Conservation (phyloP, 2,797 vertebrate species). For the Balearica regulorum region DNA sequence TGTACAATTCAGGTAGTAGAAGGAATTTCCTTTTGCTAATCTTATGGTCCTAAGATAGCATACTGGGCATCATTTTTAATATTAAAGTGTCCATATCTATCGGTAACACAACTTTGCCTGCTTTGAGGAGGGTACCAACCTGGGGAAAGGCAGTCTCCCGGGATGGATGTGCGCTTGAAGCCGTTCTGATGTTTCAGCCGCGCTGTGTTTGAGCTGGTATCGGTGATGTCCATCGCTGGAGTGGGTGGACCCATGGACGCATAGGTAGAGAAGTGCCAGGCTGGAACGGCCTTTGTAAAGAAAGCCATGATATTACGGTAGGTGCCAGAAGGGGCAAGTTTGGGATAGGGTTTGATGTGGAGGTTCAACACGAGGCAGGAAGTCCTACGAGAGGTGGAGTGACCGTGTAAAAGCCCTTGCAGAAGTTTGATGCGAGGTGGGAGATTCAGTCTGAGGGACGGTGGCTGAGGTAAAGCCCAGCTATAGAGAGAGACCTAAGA, state of each 20-base stretch:
- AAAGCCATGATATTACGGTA: neutral
- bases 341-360: neutral
- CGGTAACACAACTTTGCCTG: neutral
- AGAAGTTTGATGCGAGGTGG: neutral
- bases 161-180: neutral
- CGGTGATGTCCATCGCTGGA: neutral
- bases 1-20: neutral
- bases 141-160: neutral
- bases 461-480: neutral
- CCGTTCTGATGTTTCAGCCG: neutral
- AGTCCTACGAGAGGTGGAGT: neutral
- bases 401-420: neutral
- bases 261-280: neutral
- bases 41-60: neutral
- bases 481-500: neutral
- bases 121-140: neutral
- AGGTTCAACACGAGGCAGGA: neutral
- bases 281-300: neutral
- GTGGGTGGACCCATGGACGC: neutral
- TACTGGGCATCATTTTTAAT: neutral
- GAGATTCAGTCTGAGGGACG: neutral
- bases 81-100: neutral
- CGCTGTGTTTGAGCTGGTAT: fast-evolving
- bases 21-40: neutral
- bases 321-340: neutral